Percentiles rank a stretch among this genome's conserved stretches.
Conservation (phyloP, 2,113 vertebrate species). For the Hydropotes inermis region DNA sequence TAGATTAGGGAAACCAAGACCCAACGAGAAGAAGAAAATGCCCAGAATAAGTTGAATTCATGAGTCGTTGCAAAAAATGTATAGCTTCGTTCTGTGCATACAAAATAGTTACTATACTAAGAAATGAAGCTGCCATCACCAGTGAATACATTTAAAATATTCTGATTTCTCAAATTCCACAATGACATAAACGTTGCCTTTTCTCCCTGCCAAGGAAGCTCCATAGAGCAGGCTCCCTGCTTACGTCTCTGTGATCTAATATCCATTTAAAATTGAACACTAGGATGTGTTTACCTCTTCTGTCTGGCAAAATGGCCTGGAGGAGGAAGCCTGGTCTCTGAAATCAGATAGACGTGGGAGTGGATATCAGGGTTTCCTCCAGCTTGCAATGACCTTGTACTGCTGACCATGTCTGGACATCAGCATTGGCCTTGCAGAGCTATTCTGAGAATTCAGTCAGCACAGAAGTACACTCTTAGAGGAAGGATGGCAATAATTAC, state of each 20-base stretch:
- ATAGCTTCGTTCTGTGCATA: background rate
- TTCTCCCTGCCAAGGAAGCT: background rate
- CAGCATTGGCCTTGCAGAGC: background rate
- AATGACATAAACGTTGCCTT: background rate
- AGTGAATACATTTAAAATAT: background rate
- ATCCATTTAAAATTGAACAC: background rate
- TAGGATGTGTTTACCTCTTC: background rate
- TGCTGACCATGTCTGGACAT: background rate
- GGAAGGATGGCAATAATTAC: background rate
- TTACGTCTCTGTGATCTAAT: background rate
- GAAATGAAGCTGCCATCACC: background rate
- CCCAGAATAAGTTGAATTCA: background rate
- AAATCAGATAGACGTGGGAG: background rate
- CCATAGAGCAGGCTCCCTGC: background rate
- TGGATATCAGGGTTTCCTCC: background rate
- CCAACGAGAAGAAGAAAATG: background rate
- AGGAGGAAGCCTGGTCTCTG: background rate
- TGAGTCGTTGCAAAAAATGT: background rate
- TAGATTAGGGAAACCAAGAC: background rate
- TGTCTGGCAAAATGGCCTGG: background rate
- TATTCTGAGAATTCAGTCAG: background rate
- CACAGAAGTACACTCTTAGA: background rate
- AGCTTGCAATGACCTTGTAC: background rate
- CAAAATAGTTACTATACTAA: background rate
- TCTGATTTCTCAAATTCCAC: conserved; percentile 2